Evolutionary conservation across 2,888 invertebrate genomes (phyloP).

Genomic region (Pimpla rufipes): DNA sequence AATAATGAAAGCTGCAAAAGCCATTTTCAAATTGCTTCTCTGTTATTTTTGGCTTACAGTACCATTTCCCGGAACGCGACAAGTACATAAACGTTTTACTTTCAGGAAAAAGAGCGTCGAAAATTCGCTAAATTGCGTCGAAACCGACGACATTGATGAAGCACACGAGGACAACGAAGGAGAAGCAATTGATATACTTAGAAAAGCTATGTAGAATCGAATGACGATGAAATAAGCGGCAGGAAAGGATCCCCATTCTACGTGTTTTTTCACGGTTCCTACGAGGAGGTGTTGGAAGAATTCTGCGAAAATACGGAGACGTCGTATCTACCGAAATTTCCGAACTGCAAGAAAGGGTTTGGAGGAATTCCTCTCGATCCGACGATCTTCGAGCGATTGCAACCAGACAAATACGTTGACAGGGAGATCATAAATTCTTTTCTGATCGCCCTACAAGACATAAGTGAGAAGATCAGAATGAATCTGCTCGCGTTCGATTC

Average conservation of each 20-base stretch:
- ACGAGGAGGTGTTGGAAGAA: neutral
- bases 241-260: constrained; percentile 1
- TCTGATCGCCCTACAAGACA: neutral
- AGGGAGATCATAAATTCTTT: neutral
- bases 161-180: neutral
- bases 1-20: neutral
- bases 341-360: neutral
- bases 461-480: neutral
- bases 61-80: neutral
- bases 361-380: neutral
- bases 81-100: neutral
- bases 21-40: neutral
- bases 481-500: neutral
- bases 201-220: neutral
- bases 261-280: neutral
- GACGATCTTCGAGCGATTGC: neutral
- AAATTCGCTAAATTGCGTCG: too few relatives aligned
- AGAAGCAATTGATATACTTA: neutral
- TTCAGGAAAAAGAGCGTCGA: neutral
- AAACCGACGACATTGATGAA: neutral
- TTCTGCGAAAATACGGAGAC: neutral
- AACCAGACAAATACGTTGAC: neutral
- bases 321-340: neutral
- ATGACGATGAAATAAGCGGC: neutral
- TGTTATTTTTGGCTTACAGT: neutral